Evolutionary conservation across 2,797 vertebrate genomes (phyloP).

Genomic region (Loris lydekkerianus): DNA sequence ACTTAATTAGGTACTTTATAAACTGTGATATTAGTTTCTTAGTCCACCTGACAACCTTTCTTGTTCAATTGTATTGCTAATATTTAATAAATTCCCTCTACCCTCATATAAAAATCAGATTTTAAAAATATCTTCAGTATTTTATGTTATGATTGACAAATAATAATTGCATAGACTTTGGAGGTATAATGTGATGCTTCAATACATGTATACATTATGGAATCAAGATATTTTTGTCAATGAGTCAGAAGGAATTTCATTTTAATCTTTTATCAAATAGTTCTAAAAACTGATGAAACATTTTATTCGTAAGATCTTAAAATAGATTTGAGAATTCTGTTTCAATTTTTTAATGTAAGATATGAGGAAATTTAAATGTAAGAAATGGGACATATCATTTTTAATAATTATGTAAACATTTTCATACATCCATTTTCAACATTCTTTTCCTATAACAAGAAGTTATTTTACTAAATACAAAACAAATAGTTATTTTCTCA

Average conservation of each 20-base stretch:
- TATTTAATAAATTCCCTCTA: constrained; percentile 18
- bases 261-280: constrained; percentile 33
- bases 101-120: constrained; percentile 12
- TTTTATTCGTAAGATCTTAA: constrained; percentile 47
- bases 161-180: neutral
- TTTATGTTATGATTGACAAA: neutral
- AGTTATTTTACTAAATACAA: neutral
- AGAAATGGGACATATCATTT: neutral
- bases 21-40: constrained; percentile 21
- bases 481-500: neutral
- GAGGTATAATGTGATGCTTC: neutral
- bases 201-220: neutral
- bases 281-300: neutral
- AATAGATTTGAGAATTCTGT: neutral
- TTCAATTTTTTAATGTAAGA: neutral
- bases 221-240: neutral
- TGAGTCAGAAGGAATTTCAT: constrained; percentile 24
- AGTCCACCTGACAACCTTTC: neutral
- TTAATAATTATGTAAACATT: neutral
- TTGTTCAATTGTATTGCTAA: constrained; percentile 8
- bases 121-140: neutral
- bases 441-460: neutral
- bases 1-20: neutral
- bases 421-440: neutral
- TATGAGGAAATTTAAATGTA: neutral